Evolutionary conservation across 92 coral and sea anemone genomes (phyloP).

Genomic region (Siderastrea siderea): DNA sequence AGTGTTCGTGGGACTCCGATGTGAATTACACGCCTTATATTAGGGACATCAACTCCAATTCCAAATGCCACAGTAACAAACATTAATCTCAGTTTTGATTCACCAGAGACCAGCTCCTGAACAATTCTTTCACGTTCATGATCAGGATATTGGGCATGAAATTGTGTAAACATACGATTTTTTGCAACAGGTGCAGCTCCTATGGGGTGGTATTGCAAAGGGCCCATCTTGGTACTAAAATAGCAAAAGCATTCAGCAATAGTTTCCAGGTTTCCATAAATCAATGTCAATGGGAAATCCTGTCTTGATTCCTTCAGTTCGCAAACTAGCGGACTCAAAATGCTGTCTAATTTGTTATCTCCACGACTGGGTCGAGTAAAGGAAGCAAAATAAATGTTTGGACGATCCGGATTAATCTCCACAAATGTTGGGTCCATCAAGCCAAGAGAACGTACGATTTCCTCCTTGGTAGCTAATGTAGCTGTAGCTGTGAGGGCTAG

Average conservation of each 20-base stretch:
- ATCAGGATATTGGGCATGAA: conserved; percentile 81
- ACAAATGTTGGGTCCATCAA: background rate
- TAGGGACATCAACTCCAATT: conserved; percentile 59
- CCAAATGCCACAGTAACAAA: conserved; percentile 85
- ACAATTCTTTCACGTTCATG: conserved; percentile 70
- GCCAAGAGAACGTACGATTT: background rate
- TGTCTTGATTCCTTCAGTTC: conserved; percentile 45
- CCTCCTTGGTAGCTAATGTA: background rate
- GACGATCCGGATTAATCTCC: background rate
- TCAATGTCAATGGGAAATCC: conserved; percentile 65
- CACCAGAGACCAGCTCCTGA: background rate
- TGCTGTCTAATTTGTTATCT: conserved; percentile 17
- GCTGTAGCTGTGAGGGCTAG: conserved; percentile 4
- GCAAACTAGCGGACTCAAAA: conserved; percentile 49
- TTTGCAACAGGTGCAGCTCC: conserved; percentile 20
- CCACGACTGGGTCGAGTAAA: background rate
- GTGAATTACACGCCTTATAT: conserved; percentile 70
- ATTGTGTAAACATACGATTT: conserved; percentile 71
- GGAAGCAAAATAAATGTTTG: background rate
- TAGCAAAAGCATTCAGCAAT: conserved; percentile 59
- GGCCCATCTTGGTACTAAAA: conserved; percentile 51
- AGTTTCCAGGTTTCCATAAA: conserved; percentile 63
- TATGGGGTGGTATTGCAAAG: conserved; percentile 68
- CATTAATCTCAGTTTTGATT: conserved; percentile 58
- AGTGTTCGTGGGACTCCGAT: conserved; percentile 75